Percentiles rank a stretch among this genome's conserved stretches.
phyloP scores from a whole-genome alignment of 2,113 vertebrate genomes.

The Mustelus asterias region DNA sequence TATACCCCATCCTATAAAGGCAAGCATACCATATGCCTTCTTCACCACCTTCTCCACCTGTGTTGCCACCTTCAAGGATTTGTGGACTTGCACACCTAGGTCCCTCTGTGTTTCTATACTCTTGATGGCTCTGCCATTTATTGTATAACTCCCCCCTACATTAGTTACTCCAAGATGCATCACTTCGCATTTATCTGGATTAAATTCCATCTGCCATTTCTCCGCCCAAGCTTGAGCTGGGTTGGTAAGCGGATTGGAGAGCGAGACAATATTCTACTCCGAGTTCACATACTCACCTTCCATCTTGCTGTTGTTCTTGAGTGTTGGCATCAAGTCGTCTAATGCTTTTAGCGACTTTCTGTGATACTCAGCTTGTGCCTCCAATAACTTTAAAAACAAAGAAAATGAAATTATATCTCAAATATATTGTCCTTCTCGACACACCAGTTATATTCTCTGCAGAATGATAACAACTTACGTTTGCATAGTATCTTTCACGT shows the following conservation, averaged over 20 bases:
- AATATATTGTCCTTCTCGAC: not conserved
- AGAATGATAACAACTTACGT: not conserved
- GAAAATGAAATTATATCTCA: not conserved
- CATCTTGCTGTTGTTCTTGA: conserved; percentile 69
- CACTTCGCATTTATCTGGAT: too few species aligned
- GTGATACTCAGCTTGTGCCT: conserved; percentile 88
- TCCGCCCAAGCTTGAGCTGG: not conserved
- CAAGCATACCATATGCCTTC: too few species aligned
- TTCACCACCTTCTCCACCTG: too few species aligned
- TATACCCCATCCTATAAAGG: too few species aligned
- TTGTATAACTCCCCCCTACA: too few species aligned
- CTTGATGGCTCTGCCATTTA: too few species aligned
- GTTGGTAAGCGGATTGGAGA: not conserved
- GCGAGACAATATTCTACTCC: not conserved
- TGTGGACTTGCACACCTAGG: too few species aligned
- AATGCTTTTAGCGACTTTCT: conserved; percentile 71
- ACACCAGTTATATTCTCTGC: not conserved
- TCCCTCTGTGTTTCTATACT: too few species aligned
- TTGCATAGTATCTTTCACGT: too few species aligned
- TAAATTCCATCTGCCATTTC: too few species aligned
- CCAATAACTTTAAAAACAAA: conserved; percentile 67
- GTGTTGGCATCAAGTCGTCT: conserved; percentile 68
- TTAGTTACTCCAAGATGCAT: too few species aligned
- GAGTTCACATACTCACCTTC: conserved; percentile 55
- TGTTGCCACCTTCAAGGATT: too few species aligned